Percentiles rank a stretch among this genome's conserved stretches.
Conservation (phyloP, 2,888 invertebrate genomes). For the Trichopoda pennipes region DNA sequence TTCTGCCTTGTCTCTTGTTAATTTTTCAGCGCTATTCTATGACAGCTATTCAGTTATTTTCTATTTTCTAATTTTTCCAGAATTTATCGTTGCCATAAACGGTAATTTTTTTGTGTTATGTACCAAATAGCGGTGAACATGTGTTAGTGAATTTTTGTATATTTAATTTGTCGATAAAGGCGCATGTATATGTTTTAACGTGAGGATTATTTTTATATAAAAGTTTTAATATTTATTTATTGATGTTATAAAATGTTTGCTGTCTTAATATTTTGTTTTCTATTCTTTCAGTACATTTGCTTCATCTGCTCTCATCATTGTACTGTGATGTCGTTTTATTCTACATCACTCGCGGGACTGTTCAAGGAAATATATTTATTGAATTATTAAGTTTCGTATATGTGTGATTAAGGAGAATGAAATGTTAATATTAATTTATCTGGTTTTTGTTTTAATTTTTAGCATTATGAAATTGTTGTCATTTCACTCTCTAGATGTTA, state of each 20-base stretch:
- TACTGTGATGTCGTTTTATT: not conserved
- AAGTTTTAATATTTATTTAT: conserved; percentile 21
- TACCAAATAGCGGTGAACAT: not conserved
- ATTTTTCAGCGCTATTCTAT: too few relatives aligned
- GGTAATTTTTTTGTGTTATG: not conserved
- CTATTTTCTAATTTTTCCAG: not conserved
- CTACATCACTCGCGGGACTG: not conserved
- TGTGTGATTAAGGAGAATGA: not conserved
- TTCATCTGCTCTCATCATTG: conserved; percentile 4
- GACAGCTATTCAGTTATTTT: conserved; percentile 7
- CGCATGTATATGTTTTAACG: not conserved
- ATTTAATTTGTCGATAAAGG: not conserved
- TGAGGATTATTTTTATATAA: not conserved
- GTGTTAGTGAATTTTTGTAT: not conserved
- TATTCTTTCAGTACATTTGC: conserved; percentile 3
- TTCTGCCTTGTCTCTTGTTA: not conserved
- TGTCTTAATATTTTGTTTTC: conserved; percentile 2
- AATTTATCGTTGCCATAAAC: not conserved
- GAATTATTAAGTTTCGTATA: not conserved
- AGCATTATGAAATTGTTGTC: conserved; percentile 13
- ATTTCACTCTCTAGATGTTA: conserved; percentile 12
- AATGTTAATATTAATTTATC: not conserved
- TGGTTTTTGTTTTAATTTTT: conserved; percentile 2
- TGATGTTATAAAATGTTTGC: conserved; percentile 11
- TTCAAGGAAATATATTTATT: not conserved